Evolutionary conservation across 1,140 invertebrate species (phyloP), one percentile per base, ranked within the genome.

Genomic region (Gerris buenoi): DNA sequence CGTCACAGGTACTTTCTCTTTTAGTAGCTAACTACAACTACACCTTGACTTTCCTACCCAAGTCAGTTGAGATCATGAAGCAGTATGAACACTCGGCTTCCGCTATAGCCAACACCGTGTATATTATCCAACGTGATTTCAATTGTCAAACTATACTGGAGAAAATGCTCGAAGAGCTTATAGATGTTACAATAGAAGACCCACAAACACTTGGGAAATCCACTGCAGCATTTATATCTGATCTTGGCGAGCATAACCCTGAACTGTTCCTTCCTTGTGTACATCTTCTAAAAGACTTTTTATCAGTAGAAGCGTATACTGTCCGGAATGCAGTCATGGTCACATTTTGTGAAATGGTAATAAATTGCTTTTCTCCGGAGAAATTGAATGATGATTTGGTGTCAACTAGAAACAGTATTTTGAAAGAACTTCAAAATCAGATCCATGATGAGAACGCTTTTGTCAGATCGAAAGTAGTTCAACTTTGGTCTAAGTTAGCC

Each of bases 391-490:
- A 85, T n/a, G 85, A 86, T 68, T 77, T 83, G 60, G 83, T 83
- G 70, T 77, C 81, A 27, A 79, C 81, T 59, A 80, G 89, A 1
- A 85, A 91, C 73, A 82, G 87, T 70, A 86, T 89, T 67, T 78
- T 93, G 1, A 84, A 88, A 67, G 79, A 82, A 70, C 76, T 93
- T 2, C 80, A 88, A 73, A 85, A 90, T n/a, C 91, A 94, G 74
- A 83, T 93, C 60, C 83, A 88, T 70, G 93, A 95, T 76, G 73
- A 83, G 1, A 86, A 91, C 72, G 87, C 90, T 2, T 91, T 89
- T 74, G 91, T 93, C 0, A 80, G 93, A 65, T 86, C 88, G 59
- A 89, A 87, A 77, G 85, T 88, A 67, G 60, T 74, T 25, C 68
- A 73, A 27, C 65, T 74, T n/a, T 72, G 68, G 68, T 62, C 63